Base-by-base conservation (phyloP, 92 coral and sea anemone species). In the Hydrozoanthus gracilis region DNA sequence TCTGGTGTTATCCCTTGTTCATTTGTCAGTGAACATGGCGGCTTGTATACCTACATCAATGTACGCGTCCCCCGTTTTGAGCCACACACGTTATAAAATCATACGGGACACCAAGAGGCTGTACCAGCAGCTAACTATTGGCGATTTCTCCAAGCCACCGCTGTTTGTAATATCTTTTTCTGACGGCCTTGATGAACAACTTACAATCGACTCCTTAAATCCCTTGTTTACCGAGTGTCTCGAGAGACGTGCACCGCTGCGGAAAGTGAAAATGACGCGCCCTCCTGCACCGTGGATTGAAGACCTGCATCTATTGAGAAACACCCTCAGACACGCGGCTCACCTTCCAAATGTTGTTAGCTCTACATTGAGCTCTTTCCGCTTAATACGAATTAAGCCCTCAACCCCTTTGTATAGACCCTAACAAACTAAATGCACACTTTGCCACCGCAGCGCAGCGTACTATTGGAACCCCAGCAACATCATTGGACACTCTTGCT, bases 261-360 rank as follows among this genome's bases (percentile, higher is more conserved):
- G 89, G 51, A 69, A 87, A 62, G 52, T 62, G 11, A 18, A 71
- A 46, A 58, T 88, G 64, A 89, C 92, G 10, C 86, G 95, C 14
- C 92, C 92, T 14, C 89, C 95, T 51, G 95, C 95, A 35, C 92
- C 90, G 17, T 92, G 95, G 52, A 91, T 91, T 27, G 60, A 72
- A 45, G 44, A 18, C 18, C 79, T 78, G 8, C 89, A 82, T 71
- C 45, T 18, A 47, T 69, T 88, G 73, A 82, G 92, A 27, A 90
- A 84, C 79, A 12, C 49, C 49, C 51, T 82, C 47, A 86, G 92
- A 64, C 49, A 16, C 54, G 68, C 64, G 35, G 92, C 92, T 69
- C 92, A 89, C 79, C 58, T 66, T 27, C 65, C 86, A 7, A 64
- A 77, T 50, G 39, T 87, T 47, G 86, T 64, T 49, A 84, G 77